phyloP scores from a whole-genome alignment of 2,113 vertebrate species.

The Lepus timidus region DNA sequence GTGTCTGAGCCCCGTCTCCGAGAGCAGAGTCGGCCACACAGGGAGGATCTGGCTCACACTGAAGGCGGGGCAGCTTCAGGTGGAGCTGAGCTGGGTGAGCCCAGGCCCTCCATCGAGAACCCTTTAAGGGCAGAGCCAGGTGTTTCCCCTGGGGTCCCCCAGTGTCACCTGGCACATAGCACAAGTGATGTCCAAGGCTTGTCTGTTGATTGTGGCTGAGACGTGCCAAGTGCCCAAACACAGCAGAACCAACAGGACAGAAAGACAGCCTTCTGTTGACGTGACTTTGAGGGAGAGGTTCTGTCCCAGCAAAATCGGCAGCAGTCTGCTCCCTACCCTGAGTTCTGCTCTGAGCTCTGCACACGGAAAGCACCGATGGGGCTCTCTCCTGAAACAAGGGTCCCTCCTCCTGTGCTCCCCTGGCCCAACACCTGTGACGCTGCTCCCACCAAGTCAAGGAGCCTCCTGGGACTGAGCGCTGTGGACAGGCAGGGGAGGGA shows the following conservation, averaged over 20 bases:
- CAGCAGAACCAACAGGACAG: background rate
- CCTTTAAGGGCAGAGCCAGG: background rate
- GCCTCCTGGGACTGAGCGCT: background rate
- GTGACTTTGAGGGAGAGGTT: background rate
- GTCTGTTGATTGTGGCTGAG: background rate
- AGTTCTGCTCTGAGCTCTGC: background rate
- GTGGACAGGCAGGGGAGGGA: background rate
- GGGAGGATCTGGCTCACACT: background rate
- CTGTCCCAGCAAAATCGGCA: background rate
- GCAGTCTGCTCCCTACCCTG: background rate
- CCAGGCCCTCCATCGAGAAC: background rate
- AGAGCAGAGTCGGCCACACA: background rate
- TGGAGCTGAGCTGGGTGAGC: background rate
- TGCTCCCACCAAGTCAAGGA: background rate
- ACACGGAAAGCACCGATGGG: no score
- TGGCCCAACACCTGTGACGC: background rate
- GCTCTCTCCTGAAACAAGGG: background rate
- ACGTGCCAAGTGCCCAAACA: background rate
- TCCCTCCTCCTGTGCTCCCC: background rate
- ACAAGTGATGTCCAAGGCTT: background rate
- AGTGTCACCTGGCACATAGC: background rate
- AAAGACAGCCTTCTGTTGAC: background rate
- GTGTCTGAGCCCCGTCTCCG: background rate
- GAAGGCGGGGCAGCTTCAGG: background rate
- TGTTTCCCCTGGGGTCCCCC: background rate